phyloP scores from a whole-genome alignment of 1,140 invertebrate genomes.

The Phymastichus coffea region DNA sequence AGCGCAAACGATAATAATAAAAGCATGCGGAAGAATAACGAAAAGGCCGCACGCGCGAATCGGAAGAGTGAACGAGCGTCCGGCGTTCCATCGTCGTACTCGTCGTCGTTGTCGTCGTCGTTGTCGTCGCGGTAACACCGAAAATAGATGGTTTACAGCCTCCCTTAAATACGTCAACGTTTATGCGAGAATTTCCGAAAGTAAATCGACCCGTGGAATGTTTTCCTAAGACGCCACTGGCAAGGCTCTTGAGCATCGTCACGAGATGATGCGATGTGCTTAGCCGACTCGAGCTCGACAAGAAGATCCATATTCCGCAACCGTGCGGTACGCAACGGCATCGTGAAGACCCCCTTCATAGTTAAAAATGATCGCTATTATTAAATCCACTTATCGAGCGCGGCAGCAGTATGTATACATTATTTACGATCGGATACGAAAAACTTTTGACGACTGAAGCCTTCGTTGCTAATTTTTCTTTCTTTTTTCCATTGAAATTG shows the following conservation, averaged over 20 bases:
- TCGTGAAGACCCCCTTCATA: constrained; percentile 24
- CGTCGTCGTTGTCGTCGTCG: constrained; percentile 1
- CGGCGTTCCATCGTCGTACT: too few relatives aligned
- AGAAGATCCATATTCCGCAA: background rate
- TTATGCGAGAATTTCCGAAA: constrained; percentile 51
- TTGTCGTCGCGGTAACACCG: constrained; percentile 34
- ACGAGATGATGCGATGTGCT: constrained; percentile 34
- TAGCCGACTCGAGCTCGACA: constrained; percentile 2
- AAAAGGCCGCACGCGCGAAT: constrained; percentile 16
- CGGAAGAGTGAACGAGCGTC: constrained; percentile 11
- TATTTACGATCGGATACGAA: constrained; percentile 24
- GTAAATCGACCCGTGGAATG: constrained; percentile 54
- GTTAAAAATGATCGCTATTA: constrained; percentile 40
- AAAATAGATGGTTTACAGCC: constrained; percentile 56
- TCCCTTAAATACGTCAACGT: constrained; percentile 57
- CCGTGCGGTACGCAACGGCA: background rate
- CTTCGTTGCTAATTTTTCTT: too few relatives aligned
- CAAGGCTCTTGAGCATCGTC: constrained; percentile 25
- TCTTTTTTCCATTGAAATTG: too few relatives aligned
- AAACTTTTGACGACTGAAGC: constrained; percentile 12
- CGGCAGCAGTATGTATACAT: background rate
- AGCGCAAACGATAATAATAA: too few relatives aligned
- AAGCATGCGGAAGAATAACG: too few relatives aligned
- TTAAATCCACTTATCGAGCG: constrained; percentile 37
- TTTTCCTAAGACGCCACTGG: constrained; percentile 44